phyloP scores from a whole-genome alignment of 2,888 invertebrate genomes.

The Pemphredon lugubris region DNA sequence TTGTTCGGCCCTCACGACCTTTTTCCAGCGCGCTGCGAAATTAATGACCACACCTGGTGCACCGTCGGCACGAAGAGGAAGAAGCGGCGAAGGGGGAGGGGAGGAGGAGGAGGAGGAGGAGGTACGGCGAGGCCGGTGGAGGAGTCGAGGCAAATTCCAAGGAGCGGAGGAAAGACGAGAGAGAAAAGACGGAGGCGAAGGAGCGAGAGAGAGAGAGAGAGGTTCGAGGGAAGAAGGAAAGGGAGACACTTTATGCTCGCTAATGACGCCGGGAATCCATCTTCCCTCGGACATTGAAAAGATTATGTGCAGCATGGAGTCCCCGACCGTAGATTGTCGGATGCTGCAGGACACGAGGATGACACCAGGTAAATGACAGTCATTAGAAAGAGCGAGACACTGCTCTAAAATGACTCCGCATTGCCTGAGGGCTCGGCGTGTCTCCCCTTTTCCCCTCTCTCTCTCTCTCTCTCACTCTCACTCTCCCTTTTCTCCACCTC shows the following conservation, averaged over 20 bases:
- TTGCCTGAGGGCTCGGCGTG: constrained; percentile 24
- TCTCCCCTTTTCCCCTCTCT: constrained; percentile 5
- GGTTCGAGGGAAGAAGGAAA: constrained; percentile 21
- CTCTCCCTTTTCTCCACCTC: background rate
- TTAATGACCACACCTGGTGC: constrained; percentile 65
- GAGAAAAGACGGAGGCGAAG: constrained; percentile 4
- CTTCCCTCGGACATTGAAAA: constrained; percentile 64
- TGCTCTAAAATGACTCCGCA: constrained; percentile 51
- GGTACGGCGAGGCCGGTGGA: constrained; percentile 12
- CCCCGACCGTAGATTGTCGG: constrained; percentile 44
- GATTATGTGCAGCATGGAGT: constrained; percentile 45
- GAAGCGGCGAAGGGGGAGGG: constrained; percentile 13
- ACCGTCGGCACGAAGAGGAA: constrained; percentile 34
- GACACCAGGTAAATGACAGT: constrained; percentile 63
- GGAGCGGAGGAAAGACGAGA: constrained; percentile 26
- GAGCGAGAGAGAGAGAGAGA: constrained; percentile 3
- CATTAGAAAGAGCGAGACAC: constrained; percentile 56
- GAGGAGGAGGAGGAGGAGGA: background rate
- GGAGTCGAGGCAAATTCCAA: constrained; percentile 46
- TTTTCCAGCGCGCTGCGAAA: constrained; percentile 56
- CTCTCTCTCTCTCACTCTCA: constrained; percentile 6
- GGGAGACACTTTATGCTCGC: constrained; percentile 55
- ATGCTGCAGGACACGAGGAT: constrained; percentile 53
- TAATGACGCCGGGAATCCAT: constrained; percentile 66
- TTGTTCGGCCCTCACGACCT: constrained; percentile 48